Evolutionary conservation across 2,113 vertebrate genomes (phyloP).

Genomic region (Osmerus eperlanus): DNA sequence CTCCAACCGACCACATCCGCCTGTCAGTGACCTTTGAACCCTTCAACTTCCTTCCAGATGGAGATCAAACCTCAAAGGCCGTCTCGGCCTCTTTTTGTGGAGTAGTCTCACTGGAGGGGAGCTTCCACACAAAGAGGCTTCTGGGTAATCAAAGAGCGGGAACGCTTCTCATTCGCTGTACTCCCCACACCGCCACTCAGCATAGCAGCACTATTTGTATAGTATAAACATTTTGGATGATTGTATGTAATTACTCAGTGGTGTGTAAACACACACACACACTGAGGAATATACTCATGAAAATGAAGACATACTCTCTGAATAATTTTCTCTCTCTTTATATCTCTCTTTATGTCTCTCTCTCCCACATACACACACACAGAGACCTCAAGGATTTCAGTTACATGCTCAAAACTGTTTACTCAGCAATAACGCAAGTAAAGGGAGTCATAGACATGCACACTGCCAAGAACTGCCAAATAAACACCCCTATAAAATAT

Average conservation of each 20-base stretch:
- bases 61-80: constrained; percentile 53
- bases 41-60: constrained; percentile 48
- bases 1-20: constrained; percentile 33
- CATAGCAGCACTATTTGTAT: constrained; percentile 59
- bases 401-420: constrained; percentile 48
- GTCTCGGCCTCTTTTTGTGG: constrained; percentile 19
- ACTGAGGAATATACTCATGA: constrained; percentile 8
- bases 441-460: constrained; percentile 45
- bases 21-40: constrained; percentile 39
- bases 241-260: constrained; percentile 64
- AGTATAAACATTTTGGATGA: constrained; percentile 66
- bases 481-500: constrained; percentile 52
- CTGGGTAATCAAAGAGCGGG: constrained; percentile 40
- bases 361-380: constrained; percentile 19
- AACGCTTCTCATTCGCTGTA: constrained; percentile 26
- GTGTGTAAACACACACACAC: constrained; percentile 38
- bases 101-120: constrained; percentile 1
- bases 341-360: too few relatives aligned
- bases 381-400: constrained; percentile 50
- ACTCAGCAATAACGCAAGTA: constrained; percentile 51
- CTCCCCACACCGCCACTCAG: constrained; percentile 41
- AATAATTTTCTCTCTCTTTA: too few relatives aligned
- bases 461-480: constrained; percentile 50
- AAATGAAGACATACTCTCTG: not conserved
- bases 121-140: constrained; percentile 33